Evolutionary conservation across 2,888 invertebrate species (phyloP).

Genomic region (Ligdia adustata): DNA sequence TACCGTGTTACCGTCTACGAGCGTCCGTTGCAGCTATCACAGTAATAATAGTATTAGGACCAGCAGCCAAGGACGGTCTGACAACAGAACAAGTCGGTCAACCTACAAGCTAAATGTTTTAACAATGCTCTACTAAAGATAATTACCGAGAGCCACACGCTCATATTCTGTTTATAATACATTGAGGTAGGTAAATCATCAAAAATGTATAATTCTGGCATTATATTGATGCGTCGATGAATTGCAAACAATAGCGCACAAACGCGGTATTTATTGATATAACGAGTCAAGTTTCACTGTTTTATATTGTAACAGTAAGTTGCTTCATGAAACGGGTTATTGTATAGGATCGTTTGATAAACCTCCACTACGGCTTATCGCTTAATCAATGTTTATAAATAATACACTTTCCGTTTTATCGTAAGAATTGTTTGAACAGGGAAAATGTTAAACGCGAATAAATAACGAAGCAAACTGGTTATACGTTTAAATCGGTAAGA

Average conservation of each 20-base stretch:
- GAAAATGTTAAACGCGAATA: slow-evolving; percentile 17
- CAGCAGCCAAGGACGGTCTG: slow-evolving; percentile 36
- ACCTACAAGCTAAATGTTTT: slow-evolving; percentile 18
- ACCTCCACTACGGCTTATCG: slow-evolving; percentile 25
- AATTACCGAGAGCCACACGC: not conserved
- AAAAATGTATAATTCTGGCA: slow-evolving; percentile 7
- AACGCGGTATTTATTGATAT: slow-evolving; percentile 15
- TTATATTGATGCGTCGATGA: slow-evolving; percentile 9
- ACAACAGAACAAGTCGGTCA: slow-evolving; percentile 32
- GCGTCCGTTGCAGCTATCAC: slow-evolving; percentile 1
- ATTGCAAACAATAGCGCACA: slow-evolving; percentile 9
- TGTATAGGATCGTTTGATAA: slow-evolving; percentile 23
- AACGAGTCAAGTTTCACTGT: slow-evolving; percentile 26
- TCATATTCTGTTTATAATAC: not conserved
- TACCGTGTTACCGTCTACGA: slow-evolving; percentile 9
- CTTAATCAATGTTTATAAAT: slow-evolving; percentile 25
- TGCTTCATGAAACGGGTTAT: slow-evolving; percentile 17
- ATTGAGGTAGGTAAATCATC: slow-evolving; percentile 16
- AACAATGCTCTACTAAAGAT: not conserved
- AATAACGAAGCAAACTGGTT: slow-evolving; percentile 7
- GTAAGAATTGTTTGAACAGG: slow-evolving; percentile 17
- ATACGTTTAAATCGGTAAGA: not conserved
- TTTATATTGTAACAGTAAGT: slow-evolving; percentile 24
- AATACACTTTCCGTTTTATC: slow-evolving; percentile 27
- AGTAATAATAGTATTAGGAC: slow-evolving; percentile 18